Evolutionary conservation across 92 coral and sea anemone species (phyloP).

Genomic region (Epizoanthus illoricatus): DNA sequence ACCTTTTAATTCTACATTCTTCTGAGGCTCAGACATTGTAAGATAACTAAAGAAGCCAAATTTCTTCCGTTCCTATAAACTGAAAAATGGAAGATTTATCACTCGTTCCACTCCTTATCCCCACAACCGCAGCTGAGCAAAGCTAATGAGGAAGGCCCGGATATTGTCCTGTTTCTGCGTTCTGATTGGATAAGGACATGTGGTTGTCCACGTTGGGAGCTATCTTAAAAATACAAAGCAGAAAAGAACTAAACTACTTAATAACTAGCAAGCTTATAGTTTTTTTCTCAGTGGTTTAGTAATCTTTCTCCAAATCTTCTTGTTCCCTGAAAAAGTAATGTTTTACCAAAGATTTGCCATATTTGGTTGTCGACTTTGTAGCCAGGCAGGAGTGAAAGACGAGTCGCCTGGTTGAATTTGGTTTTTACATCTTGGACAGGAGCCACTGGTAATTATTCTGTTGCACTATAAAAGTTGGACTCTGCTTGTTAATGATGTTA

Average conservation of each 20-base stretch:
- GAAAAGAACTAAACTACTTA: too few species aligned
- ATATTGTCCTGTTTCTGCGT: conserved; percentile 9
- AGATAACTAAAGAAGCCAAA: not conserved
- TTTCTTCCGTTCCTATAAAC: not conserved
- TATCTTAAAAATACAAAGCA: too few species aligned
- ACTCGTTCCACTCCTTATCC: conserved; percentile 17
- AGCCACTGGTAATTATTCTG: not conserved
- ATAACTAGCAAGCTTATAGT: too few species aligned
- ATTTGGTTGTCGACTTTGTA: conserved; percentile 1
- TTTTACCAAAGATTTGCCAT: not conserved
- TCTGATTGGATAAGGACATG: conserved; percentile 41
- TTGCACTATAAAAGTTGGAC: not conserved
- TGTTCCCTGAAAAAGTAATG: too few species aligned
- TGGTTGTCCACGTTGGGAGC: not conserved
- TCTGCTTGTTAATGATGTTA: not conserved
- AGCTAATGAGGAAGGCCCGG: conserved; percentile 48
- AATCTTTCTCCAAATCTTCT: too few species aligned
- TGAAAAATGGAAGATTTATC: not conserved
- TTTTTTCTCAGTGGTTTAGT: too few species aligned
- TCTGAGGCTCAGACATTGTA: conserved; percentile 70
- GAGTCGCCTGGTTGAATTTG: conserved; percentile 15
- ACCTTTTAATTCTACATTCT: conserved; percentile 81
- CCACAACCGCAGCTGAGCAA: conserved; percentile 50
- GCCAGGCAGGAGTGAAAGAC: not conserved
- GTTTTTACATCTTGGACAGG: not conserved